Percentiles rank a stretch among this genome's conserved stretches.
These are phyloP conservation scores for Microctonus brassicae DNA, from an alignment of 2,888 invertebrate species.

Conservation along the genomic window DNA sequence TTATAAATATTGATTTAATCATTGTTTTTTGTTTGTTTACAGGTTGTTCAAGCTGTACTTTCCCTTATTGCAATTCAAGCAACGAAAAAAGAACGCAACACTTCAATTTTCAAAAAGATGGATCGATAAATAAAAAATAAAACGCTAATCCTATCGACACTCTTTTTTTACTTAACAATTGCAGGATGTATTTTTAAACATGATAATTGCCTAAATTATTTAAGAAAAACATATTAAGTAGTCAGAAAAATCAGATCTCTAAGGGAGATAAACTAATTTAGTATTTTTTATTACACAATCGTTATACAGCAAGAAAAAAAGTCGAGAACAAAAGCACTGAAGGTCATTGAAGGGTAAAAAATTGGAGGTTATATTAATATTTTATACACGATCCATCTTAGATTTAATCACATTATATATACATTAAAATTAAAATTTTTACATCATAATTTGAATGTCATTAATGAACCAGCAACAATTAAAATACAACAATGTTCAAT, in stretches of 20 bases:
- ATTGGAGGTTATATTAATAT: slow-evolving; percentile 28
- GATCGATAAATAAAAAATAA: slow-evolving; percentile 10
- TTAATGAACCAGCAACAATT: slow-evolving; percentile 7
- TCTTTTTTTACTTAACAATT: too few relatives aligned
- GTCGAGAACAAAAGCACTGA: slow-evolving; percentile 6
- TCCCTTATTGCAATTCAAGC: slow-evolving; percentile 80
- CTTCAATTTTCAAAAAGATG: slow-evolving; percentile 70
- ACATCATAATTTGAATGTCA: too few relatives aligned
- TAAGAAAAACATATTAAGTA: not conserved
- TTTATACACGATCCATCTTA: not conserved
- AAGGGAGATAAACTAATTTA: not conserved
- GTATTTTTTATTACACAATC: not conserved
- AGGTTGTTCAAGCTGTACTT: slow-evolving; percentile 81
- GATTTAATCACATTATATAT: not conserved
- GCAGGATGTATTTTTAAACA: too few relatives aligned
- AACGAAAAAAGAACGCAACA: slow-evolving; percentile 81
- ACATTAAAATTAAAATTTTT: too few relatives aligned
- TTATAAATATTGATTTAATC: not conserved
- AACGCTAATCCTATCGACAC: too few relatives aligned
- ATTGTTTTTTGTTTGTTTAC: slow-evolving; percentile 55
- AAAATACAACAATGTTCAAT: not conserved
- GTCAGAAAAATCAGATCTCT: not conserved
- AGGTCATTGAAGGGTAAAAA: slow-evolving; percentile 6
- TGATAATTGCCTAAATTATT: too few relatives aligned
- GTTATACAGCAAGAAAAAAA: not conserved